Percentiles rank a stretch among this genome's conserved stretches.
These are phyloP conservation scores for Phymanthus crucifer DNA, from an alignment of 92 coral and sea anemone species.

Conservation along the genomic window DNA sequence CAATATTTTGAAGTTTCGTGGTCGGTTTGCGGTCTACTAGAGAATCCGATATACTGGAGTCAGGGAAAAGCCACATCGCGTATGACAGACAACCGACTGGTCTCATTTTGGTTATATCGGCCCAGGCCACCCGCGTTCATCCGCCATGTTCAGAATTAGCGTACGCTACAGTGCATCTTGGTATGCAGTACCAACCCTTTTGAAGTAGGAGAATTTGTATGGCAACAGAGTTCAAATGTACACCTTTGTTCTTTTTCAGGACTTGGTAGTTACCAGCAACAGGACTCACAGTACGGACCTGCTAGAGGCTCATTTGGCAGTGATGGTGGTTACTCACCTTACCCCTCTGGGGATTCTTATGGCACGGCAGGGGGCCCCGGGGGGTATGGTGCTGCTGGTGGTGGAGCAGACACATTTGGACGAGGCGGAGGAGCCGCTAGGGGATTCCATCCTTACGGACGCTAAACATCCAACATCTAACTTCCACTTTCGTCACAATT, in stretches of 20 bases:
- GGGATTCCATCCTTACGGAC: conserved; percentile 86
- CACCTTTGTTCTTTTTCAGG: conserved; percentile 35
- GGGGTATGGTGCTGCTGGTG: conserved; percentile 44
- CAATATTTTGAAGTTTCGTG: too few relatives aligned
- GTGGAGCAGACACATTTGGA: conserved; percentile 69
- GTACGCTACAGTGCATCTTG: too few relatives aligned
- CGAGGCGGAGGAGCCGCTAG: conserved; percentile 69
- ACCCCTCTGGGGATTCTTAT: conserved; percentile 48
- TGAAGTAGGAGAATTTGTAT: too few relatives aligned
- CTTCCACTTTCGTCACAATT: background rate
- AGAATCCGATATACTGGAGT: too few relatives aligned
- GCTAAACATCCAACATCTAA: conserved; percentile 30
- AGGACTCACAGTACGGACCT: conserved; percentile 84
- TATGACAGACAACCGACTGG: too few relatives aligned
- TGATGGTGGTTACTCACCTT: conserved; percentile 56
- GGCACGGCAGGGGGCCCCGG: conserved; percentile 36
- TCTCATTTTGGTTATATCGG: too few relatives aligned
- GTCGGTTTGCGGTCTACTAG: too few relatives aligned
- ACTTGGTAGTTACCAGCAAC: conserved; percentile 77
- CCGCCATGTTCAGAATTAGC: too few relatives aligned
- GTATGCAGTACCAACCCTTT: too few relatives aligned
- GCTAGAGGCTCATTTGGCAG: conserved; percentile 65
- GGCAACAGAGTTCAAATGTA: too few relatives aligned
- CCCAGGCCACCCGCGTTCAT: too few relatives aligned
- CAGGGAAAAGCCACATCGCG: too few relatives aligned